Evolutionary conservation across 2,113 vertebrate species (phyloP).

Genomic region (Leptocoma aspasia): DNA sequence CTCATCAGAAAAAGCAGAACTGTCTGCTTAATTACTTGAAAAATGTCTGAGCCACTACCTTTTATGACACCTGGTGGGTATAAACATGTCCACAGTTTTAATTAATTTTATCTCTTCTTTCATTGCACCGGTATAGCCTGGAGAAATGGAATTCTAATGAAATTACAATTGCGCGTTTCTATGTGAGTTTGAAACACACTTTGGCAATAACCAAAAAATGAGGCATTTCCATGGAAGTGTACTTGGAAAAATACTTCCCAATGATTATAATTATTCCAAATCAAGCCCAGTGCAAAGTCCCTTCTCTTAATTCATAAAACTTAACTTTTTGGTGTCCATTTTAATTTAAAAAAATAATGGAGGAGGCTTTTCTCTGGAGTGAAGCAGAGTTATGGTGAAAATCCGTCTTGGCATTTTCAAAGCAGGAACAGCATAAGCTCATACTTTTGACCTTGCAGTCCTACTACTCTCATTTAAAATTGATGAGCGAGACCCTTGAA

Average conservation of each 20-base stretch:
- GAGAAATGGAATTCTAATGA: conserved; percentile 73
- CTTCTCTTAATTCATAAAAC: neutral
- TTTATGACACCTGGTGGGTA: conserved; percentile 76
- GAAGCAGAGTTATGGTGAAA: neutral
- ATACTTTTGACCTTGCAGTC: conserved; percentile 11
- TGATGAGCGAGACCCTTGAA: conserved; percentile 24
- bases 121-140: conserved; percentile 71
- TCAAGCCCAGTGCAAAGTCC: neutral
- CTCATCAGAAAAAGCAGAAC: conserved; percentile 72
- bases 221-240: conserved; percentile 51
- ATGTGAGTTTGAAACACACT: conserved; percentile 49
- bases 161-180: conserved; percentile 62
- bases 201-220: conserved; percentile 64
- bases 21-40: conserved; percentile 80
- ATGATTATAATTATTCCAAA: conserved; percentile 51
- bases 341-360: conserved; percentile 4
- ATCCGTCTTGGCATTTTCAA: neutral
- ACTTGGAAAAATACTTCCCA: conserved; percentile 39
- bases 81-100: conserved; percentile 78
- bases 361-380: neutral
- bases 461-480: conserved; percentile 23
- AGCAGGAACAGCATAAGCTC: neutral
- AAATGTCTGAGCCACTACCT: conserved; percentile 75
- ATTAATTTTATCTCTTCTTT: conserved; percentile 80
- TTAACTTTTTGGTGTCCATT: neutral